Percentiles rank a stretch among this genome's conserved stretches.
Conservation (phyloP, 1,140 invertebrate species). For the Telenomus remus region DNA sequence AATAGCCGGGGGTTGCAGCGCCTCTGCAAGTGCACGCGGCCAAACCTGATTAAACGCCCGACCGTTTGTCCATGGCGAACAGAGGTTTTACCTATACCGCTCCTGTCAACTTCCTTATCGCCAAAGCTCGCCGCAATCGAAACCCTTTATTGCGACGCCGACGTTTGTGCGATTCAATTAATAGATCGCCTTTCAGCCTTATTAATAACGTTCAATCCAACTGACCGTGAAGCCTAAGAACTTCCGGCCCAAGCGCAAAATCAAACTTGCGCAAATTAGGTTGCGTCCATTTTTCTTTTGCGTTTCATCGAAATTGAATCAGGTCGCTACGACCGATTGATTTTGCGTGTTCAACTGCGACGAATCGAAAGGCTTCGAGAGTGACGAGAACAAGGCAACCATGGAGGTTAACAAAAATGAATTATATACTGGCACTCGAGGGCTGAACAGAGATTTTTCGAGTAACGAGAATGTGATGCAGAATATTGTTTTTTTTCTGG, state of each 20-base stretch:
- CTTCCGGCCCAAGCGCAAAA: too few relatives aligned
- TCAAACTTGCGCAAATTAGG: too few relatives aligned
- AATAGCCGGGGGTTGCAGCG: conserved; percentile 14
- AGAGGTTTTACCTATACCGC: conserved; percentile 27
- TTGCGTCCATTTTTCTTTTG: too few relatives aligned
- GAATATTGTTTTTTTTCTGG: not conserved
- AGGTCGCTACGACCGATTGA: too few relatives aligned
- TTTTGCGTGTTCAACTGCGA: too few relatives aligned
- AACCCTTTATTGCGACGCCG: conserved; percentile 23
- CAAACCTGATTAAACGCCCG: conserved; percentile 47
- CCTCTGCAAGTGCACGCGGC: conserved; percentile 15
- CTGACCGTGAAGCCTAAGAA: not conserved
- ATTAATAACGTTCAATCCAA: conserved; percentile 25
- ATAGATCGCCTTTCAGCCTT: conserved; percentile 13
- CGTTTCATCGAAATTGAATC: too few relatives aligned
- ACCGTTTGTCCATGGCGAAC: conserved; percentile 22
- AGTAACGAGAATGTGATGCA: not conserved
- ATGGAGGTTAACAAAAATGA: too few relatives aligned
- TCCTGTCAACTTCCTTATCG: conserved; percentile 44
- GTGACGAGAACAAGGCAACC: too few relatives aligned
- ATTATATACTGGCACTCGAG: too few relatives aligned
- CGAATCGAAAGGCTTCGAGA: too few relatives aligned
- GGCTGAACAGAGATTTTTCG: too few relatives aligned
- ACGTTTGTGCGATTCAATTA: conserved; percentile 39
- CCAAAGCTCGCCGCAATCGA: conserved; percentile 29